Conservation (phyloP, 2,113 vertebrate species). For the Cottus gobio region DNA sequence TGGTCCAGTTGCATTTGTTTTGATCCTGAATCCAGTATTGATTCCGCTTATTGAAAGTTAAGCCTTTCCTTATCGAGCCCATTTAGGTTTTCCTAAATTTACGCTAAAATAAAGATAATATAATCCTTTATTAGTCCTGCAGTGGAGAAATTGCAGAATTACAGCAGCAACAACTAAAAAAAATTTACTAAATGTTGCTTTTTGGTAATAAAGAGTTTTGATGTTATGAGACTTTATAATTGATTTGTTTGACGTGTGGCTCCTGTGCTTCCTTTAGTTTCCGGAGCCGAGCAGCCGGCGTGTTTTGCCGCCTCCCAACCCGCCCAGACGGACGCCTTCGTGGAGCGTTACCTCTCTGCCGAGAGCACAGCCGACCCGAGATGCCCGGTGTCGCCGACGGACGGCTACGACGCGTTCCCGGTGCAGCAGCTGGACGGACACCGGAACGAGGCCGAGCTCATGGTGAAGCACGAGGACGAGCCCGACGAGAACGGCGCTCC, state of each 20-base stretch:
- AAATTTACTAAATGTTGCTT: no score
- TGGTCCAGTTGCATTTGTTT: background rate
- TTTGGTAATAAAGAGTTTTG: background rate
- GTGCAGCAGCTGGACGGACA: slow-evolving; percentile 19
- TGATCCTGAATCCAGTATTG: background rate
- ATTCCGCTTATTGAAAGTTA: background rate
- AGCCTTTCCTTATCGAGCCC: no score
- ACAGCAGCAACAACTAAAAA: no score
- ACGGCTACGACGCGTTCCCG: background rate
- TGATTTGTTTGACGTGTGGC: background rate
- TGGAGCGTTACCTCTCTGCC: background rate
- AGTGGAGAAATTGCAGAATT: no score
- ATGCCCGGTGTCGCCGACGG: background rate
- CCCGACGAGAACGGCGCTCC: slow-evolving; percentile 19
- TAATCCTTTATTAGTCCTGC: no score
- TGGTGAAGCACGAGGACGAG: slow-evolving; percentile 60
- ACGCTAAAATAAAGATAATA: no score
- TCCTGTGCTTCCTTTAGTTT: slow-evolving; percentile 24
- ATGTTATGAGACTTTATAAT: no score
- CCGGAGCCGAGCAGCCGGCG: slow-evolving; percentile 17
- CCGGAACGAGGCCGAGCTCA: background rate
- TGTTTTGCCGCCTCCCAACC: slow-evolving; percentile 12
- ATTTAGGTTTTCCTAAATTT: no score
- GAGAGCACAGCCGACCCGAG: background rate
- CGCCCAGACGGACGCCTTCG: background rate